Percentiles rank a stretch among this genome's conserved stretches.
Conservation (phyloP, 2,797 vertebrate species). For the Lepus oiostolus region DNA sequence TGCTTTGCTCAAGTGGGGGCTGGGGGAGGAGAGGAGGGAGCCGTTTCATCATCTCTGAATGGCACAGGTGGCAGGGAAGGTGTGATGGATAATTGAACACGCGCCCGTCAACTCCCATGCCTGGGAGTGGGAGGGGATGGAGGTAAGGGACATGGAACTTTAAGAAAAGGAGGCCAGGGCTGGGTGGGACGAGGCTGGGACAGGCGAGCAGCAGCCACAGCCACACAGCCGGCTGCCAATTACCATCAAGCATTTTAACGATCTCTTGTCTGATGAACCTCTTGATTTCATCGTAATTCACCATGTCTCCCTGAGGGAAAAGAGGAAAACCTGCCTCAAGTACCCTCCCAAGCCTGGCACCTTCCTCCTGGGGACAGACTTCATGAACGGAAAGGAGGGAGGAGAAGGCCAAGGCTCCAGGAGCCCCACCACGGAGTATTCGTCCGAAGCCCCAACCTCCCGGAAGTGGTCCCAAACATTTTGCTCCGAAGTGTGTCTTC, state of each 20-base stretch:
- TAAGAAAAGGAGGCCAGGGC: slow-evolving; percentile 25
- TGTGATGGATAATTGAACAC: slow-evolving; percentile 38
- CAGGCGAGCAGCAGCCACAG: background rate
- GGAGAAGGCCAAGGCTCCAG: background rate
- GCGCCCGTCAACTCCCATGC: slow-evolving; percentile 1
- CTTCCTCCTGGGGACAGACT: background rate
- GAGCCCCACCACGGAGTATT: background rate
- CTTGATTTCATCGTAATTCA: slow-evolving; percentile 97
- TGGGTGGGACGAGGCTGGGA: background rate
- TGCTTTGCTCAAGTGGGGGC: slow-evolving; percentile 63
- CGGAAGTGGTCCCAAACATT: background rate
- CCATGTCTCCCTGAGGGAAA: slow-evolving; percentile 90
- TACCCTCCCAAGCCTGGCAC: background rate
- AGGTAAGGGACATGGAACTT: background rate
- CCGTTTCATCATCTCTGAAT: slow-evolving; percentile 68
- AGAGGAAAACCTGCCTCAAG: slow-evolving; percentile 69
- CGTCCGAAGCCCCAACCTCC: background rate
- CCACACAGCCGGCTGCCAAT: slow-evolving; percentile 59
- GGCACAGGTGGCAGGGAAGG: slow-evolving; percentile 65
- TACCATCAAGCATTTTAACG: slow-evolving; percentile 97
- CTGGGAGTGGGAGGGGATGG: background rate
- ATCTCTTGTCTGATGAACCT: slow-evolving; percentile 97
- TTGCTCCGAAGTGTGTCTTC: background rate
- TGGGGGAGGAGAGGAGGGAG: slow-evolving; percentile 14
- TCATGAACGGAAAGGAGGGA: slow-evolving; percentile 41